Base-by-base conservation (phyloP, 2,888 invertebrate species). In the Cabera pusaria region DNA sequence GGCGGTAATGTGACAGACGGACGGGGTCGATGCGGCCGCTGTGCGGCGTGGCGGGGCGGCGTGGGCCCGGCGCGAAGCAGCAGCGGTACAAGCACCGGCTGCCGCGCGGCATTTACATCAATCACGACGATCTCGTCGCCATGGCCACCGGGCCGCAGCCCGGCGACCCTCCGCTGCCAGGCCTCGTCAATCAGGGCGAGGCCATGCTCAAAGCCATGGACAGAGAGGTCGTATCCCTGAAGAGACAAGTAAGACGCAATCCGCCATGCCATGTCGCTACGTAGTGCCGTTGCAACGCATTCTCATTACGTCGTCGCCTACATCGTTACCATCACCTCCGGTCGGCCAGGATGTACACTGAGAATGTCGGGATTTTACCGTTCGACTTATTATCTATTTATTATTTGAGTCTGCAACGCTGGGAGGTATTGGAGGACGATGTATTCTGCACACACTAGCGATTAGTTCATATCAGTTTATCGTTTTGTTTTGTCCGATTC, bases 41-140 rank as follows among this genome's bases (percentile, higher is more conserved):
- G 69, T 93, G 94, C 73, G 95, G 95, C 59, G 94, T 92, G 48
- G 80, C 90, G 57, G 87, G 92, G 59, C 86, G 91, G 57, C 89
- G 91, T 75, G 91, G 90, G 54, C 80, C 82, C 56, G 82, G 84
- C 61, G 75, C 86, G 56, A 89, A 89, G 71, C 84, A 82, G 69
- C 85, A 80, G 71, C 81, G 81, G 58, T 92, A 93, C 88, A 93
- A 93, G 87, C 94, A 97, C 73, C 96, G 96, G 79, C 96, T 98
- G 66, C 98, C 98, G 47, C 94, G 96, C 68, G 98, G 98, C 86
- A 97, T 98, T 95, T 96, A 97, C 91, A 96, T 98, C 90, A 97
- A 97, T 92, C 96, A 97, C 88, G 98, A 98, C 86, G 98, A 98
- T 91, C 92, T 98, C 81, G 94, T 96, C 59, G 93, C 96, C 62